phyloP scores from a whole-genome alignment of 2,113 vertebrate genomes.

The Fulmarus glacialis region DNA sequence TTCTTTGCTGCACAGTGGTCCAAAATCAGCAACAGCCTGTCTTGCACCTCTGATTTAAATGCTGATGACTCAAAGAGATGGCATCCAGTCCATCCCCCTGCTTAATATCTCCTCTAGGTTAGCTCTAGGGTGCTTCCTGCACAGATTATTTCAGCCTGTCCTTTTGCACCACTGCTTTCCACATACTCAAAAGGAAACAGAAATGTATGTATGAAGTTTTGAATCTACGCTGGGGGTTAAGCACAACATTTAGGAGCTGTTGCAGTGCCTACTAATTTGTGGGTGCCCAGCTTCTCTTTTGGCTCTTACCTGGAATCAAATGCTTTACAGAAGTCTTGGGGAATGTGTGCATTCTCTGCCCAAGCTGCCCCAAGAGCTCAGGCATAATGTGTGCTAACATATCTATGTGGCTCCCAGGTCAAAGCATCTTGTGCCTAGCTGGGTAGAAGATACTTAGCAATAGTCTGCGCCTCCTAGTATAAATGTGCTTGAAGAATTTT shows the following conservation, averaged over 20 bases:
- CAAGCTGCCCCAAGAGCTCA: not conserved
- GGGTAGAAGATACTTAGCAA: not conserved
- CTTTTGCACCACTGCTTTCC: not conserved
- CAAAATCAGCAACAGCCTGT: not conserved
- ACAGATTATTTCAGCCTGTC: not conserved
- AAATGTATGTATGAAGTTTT: not conserved
- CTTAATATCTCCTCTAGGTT: not conserved
- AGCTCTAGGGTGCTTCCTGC: not conserved
- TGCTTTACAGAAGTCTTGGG: not conserved
- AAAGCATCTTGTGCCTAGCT: not conserved
- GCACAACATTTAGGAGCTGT: not conserved
- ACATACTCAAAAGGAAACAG: not conserved
- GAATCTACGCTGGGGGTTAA: not conserved
- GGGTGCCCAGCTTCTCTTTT: not conserved
- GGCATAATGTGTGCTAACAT: not conserved
- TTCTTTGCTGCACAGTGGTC: not conserved
- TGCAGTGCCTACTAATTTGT: not conserved
- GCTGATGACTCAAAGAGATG: not conserved
- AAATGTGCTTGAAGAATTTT: not conserved
- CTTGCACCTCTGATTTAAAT: not conserved
- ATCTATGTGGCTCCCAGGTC: not conserved
- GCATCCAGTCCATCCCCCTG: not conserved
- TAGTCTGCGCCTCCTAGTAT: fast-evolving
- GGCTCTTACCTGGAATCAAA: not conserved
- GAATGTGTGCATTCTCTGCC: not conserved